Evolutionary conservation across 2,888 invertebrate species (phyloP), one percentile per base, ranked within the genome.

Genomic region (Hedychridium roseum): DNA sequence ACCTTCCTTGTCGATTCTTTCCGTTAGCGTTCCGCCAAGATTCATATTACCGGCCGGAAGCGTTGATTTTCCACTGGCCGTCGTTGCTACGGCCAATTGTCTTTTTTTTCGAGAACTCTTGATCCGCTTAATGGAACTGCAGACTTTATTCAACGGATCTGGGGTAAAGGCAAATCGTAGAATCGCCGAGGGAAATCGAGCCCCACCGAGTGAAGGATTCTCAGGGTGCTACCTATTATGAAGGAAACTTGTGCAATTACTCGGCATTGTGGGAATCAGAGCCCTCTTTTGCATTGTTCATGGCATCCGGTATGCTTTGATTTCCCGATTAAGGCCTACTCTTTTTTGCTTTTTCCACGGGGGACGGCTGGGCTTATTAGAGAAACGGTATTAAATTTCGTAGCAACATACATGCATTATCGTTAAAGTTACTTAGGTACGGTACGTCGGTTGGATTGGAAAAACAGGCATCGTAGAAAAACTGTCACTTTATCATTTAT

Each of bases 401-500:
- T n/a, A n/a, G n/a, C n/a, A n/a, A n/a, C n/a, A n/a, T n/a, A n/a
- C n/a, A n/a, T n/a, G n/a, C n/a, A n/a, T n/a, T n/a, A n/a, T n/a
- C n/a, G n/a, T n/a, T n/a, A n/a, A n/a, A n/a, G n/a, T n/a, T n/a
- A n/a, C n/a, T n/a, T n/a, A n/a, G n/a, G n/a, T n/a, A n/a, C n/a
- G n/a, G n/a, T n/a, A n/a, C n/a, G n/a, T n/a, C n/a, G n/a, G n/a
- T n/a, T n/a, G n/a, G n/a, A n/a, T n/a, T n/a, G n/a, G n/a, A 23
- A 23, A 23, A 23, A 23, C 23, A 9, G n/a, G n/a, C n/a, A n/a
- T n/a, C n/a, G n/a, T n/a, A n/a, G 9, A 7, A 5, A 28, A 47
- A 43, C 41, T 36, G 38, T 48, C 41, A 59, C 59, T 76, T 74
- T 66, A 65, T 72, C 61, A 60, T 74, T 76, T 75, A 76, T 76